Percentiles rank a stretch among this genome's conserved stretches.
phyloP scores from a whole-genome alignment of 35 echinoderm and acorn worm species.

The Hemicentrotus pulcherrimus region DNA sequence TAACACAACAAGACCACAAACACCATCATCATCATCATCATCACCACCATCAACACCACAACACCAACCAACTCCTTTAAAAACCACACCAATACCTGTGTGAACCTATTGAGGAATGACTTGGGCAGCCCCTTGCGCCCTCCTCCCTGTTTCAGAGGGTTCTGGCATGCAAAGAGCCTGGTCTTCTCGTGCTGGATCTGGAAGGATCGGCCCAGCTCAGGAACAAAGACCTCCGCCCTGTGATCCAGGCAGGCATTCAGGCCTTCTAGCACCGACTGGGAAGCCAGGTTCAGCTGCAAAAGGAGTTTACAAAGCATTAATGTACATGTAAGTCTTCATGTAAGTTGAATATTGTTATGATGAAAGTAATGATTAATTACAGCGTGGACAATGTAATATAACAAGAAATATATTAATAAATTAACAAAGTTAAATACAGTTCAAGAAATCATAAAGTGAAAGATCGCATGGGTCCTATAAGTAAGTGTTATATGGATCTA shows the following conservation, averaged over 20 bases:
- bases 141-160: constrained; percentile 94
- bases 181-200: constrained; percentile 85
- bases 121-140: constrained; percentile 92
- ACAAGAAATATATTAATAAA: background rate
- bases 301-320: background rate
- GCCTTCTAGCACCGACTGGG: constrained; percentile 93
- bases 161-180: constrained; percentile 96
- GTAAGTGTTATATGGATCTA: no score
- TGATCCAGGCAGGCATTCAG: constrained; percentile 98
- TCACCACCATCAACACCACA: no score
- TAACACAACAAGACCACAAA: no score
- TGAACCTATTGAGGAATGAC: constrained; percentile 94
- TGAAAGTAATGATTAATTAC: background rate
- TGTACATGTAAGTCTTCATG: background rate
- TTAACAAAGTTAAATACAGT: background rate
- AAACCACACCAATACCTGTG: constrained; percentile 65
- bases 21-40: no score
- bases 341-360: no score
- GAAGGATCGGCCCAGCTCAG: constrained; percentile 92
- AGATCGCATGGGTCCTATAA: no score
- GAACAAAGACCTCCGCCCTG: constrained; percentile 91
- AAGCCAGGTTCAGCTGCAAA: constrained; percentile 93
- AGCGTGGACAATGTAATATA: background rate
- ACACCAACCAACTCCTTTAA: no score
- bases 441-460: no score